Percentiles rank a stretch among this genome's conserved stretches.
These are phyloP conservation scores for Brachypterus glaber DNA, from an alignment of 2,888 invertebrate species.

Conservation along the genomic window DNA sequence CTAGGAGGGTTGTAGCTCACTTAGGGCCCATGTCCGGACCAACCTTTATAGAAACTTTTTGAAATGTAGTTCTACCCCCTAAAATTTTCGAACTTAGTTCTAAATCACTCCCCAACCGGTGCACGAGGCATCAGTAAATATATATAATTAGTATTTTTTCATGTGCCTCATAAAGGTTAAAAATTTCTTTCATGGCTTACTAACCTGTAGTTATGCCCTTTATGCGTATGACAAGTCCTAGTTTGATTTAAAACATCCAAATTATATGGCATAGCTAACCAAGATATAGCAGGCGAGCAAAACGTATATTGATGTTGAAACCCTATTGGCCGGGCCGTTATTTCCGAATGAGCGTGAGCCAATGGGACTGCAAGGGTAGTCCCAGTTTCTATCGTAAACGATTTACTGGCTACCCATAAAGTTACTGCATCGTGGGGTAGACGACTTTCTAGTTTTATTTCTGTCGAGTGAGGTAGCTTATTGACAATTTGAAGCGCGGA, in stretches of 20 bases:
- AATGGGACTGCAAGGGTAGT: constrained; percentile 67
- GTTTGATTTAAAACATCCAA: constrained; percentile 38
- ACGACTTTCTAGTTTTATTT: constrained; percentile 59
- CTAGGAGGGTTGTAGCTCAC: too few species aligned
- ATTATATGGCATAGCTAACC: constrained; percentile 48
- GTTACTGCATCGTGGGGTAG: constrained; percentile 36
- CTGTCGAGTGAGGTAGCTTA: constrained; percentile 60
- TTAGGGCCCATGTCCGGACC: too few species aligned
- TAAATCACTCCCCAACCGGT: background rate
- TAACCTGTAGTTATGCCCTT: constrained; percentile 42
- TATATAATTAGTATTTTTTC: too few species aligned
- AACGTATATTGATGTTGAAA: constrained; percentile 44
- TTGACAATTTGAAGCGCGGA: constrained; percentile 81
- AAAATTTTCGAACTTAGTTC: too few species aligned
- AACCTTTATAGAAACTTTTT: too few species aligned
- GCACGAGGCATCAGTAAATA: constrained; percentile 4
- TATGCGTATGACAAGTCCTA: constrained; percentile 40
- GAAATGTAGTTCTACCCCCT: too few species aligned
- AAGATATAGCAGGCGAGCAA: constrained; percentile 50
- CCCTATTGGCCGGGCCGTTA: constrained; percentile 64
- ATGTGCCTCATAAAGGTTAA: too few species aligned
- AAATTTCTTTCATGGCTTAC: too few species aligned
- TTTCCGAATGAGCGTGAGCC: constrained; percentile 59
- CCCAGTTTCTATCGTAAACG: constrained; percentile 44
- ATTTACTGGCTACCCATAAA: constrained; percentile 35